Percentiles rank a stretch among this genome's conserved stretches.
phyloP scores from a whole-genome alignment of 2,888 invertebrate species.

The Pharmacophagus antenor region DNA sequence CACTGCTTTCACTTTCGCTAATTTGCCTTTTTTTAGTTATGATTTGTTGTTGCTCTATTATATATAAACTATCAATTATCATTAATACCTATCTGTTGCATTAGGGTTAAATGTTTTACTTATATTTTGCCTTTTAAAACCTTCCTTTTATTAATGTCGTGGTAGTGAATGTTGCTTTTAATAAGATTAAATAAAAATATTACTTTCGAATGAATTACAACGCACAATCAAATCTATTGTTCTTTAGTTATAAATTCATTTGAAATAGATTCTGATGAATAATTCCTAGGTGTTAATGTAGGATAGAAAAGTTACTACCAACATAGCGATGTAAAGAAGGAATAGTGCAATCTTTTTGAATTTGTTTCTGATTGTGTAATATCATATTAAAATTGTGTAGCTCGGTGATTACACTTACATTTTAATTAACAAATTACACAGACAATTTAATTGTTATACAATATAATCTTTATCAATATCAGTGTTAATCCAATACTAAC shows the following conservation, averaged over 20 bases:
- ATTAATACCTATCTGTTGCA: constrained; percentile 15
- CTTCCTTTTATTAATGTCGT: neutral
- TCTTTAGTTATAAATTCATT: neutral
- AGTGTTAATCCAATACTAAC: too few relatives aligned
- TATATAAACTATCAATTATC: neutral
- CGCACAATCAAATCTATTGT: neutral
- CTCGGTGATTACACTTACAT: too few relatives aligned
- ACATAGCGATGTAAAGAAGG: too few relatives aligned
- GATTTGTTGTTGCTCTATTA: neutral
- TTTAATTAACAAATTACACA: too few relatives aligned
- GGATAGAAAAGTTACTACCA: too few relatives aligned
- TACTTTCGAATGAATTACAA: neutral
- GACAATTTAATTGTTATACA: too few relatives aligned
- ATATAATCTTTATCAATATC: too few relatives aligned
- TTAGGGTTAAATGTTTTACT: constrained; percentile 1
- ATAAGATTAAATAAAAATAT: neutral
- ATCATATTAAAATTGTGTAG: neutral
- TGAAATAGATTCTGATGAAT: neutral
- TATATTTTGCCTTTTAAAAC: constrained; percentile 8
- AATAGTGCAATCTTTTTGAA: too few relatives aligned
- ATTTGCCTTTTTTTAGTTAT: neutral
- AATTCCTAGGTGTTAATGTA: too few relatives aligned
- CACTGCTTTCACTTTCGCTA: constrained; percentile 34
- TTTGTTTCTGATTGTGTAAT: neutral
- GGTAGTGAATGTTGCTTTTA: neutral